Percentiles rank a stretch among this genome's conserved stretches.
Evolutionary conservation across 2,888 invertebrate genomes (phyloP).

Genomic region (Pasiphila rectangulata): DNA sequence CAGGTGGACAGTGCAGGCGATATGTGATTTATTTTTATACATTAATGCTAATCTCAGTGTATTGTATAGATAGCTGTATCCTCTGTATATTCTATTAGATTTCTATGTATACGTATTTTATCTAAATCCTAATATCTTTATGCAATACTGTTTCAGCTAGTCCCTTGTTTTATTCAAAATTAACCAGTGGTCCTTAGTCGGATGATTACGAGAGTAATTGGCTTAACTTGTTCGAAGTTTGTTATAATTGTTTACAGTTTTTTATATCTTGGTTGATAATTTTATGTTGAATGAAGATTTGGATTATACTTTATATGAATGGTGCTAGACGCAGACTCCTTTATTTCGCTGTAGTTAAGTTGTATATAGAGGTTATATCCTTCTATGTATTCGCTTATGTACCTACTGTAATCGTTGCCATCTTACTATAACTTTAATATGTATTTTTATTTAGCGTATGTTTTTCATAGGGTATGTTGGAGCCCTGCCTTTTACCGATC

Average conservation of each 20-base stretch:
- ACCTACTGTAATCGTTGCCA: conserved; percentile 63
- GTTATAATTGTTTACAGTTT: conserved; percentile 59
- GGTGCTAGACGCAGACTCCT: conserved; percentile 77
- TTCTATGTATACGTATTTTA: conserved; percentile 61
- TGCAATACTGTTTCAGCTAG: conserved; percentile 72
- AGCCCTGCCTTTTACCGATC: conserved; percentile 47
- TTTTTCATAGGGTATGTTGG: conserved; percentile 63
- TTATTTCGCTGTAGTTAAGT: conserved; percentile 64
- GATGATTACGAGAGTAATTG: conserved; percentile 39
- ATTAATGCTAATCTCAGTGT: conserved; percentile 68
- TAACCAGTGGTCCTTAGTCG: conserved; percentile 55
- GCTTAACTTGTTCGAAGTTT: conserved; percentile 46
- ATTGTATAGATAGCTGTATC: conserved; percentile 61
- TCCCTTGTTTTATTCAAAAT: conserved; percentile 67
- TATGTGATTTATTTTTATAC: conserved; percentile 74
- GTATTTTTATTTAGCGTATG: conserved; percentile 47
- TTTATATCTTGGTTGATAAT: conserved; percentile 71
- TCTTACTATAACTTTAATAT: conserved; percentile 46
- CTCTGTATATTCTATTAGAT: conserved; percentile 59
- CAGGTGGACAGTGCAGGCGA: conserved; percentile 46
- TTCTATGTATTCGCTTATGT: conserved; percentile 46
- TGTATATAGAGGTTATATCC: conserved; percentile 48
- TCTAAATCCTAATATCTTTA: conserved; percentile 57
- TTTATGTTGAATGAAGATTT: conserved; percentile 62
- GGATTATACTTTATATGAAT: conserved; percentile 72